Base-by-base conservation (phyloP, 2,888 invertebrate species). In the Yponomeuta cagnagella region DNA sequence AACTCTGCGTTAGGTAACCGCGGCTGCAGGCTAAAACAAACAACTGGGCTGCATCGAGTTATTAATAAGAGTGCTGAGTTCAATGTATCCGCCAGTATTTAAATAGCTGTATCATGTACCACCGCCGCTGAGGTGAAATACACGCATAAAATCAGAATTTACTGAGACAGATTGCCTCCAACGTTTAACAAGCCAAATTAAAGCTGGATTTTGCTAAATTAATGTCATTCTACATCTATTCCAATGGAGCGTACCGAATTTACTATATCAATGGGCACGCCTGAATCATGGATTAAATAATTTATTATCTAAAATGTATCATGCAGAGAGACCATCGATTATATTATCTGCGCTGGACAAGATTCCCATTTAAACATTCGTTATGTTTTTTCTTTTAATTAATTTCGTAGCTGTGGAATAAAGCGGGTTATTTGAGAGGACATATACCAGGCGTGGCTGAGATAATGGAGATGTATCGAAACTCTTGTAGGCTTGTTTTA, bases 61-160 rank as follows among this genome's bases (percentile, higher is more conserved):
- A 91, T 91, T 91, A 92, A 90, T 91, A 91, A 87, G 82, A 86
- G 84, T 83, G 78, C 82, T 79, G 91, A 87, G 92, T 91, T 91
- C 92, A 91, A 89, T 88, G 92, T 85, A 87, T 88, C 85, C 82
- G 75, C 79, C 69, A 71, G 69, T 78, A 85, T 88, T 86, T 83
- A 82, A 84, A 87, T 85, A 83, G 76, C 78, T 77, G 80, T 81
- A 83, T 83, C 83, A 83, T 80, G 82, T 79, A 74, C 80, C 23
- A 43, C 68, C 31, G 30, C 43, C 33, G 65, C 65, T 33, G 70
- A 71, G 58, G 63, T 72, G 70, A 63, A 73, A 77, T 79, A 78
- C 78, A 80, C 78, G 78, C 79, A 79, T 80, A 77, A 78, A 78
- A 77, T 76, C 76, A 73, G 74, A 77, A 81, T 80, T 78, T 79